Evolutionary conservation across 2,888 invertebrate genomes (phyloP).

Genomic region (Anodontia alba): DNA sequence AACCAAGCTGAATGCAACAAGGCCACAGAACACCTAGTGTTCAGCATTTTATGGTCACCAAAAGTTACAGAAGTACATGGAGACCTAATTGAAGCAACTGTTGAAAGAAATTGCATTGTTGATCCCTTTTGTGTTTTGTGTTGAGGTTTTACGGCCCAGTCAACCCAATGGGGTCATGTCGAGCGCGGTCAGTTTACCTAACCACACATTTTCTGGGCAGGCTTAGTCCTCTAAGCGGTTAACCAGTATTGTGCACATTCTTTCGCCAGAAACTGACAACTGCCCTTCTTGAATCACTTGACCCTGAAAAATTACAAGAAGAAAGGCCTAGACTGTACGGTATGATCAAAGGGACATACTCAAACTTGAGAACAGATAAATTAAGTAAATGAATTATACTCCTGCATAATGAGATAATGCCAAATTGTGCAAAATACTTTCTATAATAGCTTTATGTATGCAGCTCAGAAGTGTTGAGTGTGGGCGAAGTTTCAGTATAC

Average conservation of each 20-base stretch:
- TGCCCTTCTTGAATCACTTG: too few relatives aligned
- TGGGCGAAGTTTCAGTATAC: constrained; percentile 38
- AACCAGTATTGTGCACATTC: too few relatives aligned
- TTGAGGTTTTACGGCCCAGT: too few relatives aligned
- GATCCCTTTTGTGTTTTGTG: too few relatives aligned
- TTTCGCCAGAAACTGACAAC: too few relatives aligned
- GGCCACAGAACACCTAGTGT: not conserved
- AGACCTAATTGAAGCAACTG: not conserved
- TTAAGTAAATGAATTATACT: constrained; percentile 13
- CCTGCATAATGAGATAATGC: constrained; percentile 7
- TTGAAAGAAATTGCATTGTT: not conserved
- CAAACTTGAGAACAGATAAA: not conserved
- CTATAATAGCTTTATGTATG: constrained; percentile 31
- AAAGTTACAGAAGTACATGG: not conserved
- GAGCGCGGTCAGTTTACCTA: too few relatives aligned
- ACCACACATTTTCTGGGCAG: too few relatives aligned
- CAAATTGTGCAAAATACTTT: not conserved
- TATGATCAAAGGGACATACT: constrained; percentile 25
- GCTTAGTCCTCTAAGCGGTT: too few relatives aligned
- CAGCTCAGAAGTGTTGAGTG: constrained; percentile 41
- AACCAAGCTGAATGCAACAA: not conserved
- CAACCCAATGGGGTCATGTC: too few relatives aligned
- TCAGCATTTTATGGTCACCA: not conserved
- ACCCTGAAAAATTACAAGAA: not conserved
- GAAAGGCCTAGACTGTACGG: constrained; percentile 26